These are phyloP conservation scores for Oligia latruncula DNA, from an alignment of 2,888 invertebrate genomes.

Conservation along the genomic window DNA sequence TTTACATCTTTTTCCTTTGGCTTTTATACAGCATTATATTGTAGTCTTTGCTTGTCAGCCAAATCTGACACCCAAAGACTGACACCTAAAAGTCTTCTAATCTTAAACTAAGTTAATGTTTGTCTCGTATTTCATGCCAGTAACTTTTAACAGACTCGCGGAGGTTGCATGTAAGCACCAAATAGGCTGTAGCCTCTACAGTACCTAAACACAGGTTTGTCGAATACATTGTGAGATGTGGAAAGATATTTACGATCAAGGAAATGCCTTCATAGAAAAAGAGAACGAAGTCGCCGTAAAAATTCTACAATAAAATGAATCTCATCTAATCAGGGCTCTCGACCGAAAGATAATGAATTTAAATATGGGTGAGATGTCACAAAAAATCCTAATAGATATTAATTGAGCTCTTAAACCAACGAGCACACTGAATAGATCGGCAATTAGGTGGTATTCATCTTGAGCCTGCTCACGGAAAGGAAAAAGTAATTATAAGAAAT, in stretches of 20 bases:
- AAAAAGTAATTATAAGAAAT: constrained; percentile 86
- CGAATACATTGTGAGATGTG: no score
- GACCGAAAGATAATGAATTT: constrained; percentile 66
- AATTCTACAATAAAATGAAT: constrained; percentile 24
- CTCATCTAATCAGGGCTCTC: constrained; percentile 45
- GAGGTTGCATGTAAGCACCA: no score
- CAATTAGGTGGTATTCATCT: constrained; percentile 85
- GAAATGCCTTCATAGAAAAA: background rate
- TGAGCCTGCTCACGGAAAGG: constrained; percentile 73
- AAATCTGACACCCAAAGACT: no score
- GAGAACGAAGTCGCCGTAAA: background rate
- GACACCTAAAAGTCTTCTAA: no score
- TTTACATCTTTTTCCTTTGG: no score
- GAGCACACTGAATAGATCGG: constrained; percentile 83
- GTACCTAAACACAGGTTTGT: background rate
- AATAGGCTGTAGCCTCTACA: no score
- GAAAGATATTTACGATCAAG: background rate
- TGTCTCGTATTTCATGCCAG: no score
- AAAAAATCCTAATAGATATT: constrained; percentile 77
- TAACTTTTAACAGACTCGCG: no score
- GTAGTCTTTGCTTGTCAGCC: no score
- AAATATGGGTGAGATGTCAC: constrained; percentile 70
- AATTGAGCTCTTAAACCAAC: constrained; percentile 76
- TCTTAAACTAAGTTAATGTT: no score
- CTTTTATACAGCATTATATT: no score